Evolutionary conservation across 2,797 vertebrate genomes (phyloP).

Genomic region (Anguilla pacifica): DNA sequence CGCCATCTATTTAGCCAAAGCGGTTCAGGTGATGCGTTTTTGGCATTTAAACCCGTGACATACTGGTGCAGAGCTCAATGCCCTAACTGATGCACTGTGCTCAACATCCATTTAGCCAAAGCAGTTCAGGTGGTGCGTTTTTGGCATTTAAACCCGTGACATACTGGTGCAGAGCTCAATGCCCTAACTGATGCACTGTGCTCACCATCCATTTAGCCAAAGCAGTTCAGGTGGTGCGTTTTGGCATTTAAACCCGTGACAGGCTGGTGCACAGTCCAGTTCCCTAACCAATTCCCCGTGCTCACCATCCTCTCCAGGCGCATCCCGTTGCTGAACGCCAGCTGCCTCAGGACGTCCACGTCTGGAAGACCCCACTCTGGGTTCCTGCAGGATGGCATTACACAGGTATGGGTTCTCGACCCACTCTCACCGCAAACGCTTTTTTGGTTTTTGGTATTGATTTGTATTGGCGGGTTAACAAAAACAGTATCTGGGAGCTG

Average conservation of each 20-base stretch:
- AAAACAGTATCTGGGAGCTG: neutral
- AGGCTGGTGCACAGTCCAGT: neutral
- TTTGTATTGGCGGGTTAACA: neutral
- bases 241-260: neutral
- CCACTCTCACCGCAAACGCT: neutral
- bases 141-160: neutral
- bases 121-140: neutral
- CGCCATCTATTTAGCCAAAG: neutral
- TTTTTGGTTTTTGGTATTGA: neutral
- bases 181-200: neutral
- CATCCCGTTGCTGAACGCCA: conserved; percentile 63
- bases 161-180: neutral
- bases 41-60: neutral
- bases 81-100: neutral
- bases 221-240: no score
- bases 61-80: neutral
- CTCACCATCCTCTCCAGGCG: conserved; percentile 72
- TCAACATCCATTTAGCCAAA: neutral
- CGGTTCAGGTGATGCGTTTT: neutral
- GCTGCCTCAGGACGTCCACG: conserved; percentile 71
- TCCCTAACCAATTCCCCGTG: neutral
- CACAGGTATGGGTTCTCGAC: neutral
- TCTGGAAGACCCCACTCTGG: conserved; percentile 75
- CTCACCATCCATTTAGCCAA: no score
- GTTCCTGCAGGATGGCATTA: conserved; percentile 57